These are phyloP conservation scores for Raja brachyura DNA, from an alignment of 2,113 vertebrate genomes.

Conservation along the genomic window DNA sequence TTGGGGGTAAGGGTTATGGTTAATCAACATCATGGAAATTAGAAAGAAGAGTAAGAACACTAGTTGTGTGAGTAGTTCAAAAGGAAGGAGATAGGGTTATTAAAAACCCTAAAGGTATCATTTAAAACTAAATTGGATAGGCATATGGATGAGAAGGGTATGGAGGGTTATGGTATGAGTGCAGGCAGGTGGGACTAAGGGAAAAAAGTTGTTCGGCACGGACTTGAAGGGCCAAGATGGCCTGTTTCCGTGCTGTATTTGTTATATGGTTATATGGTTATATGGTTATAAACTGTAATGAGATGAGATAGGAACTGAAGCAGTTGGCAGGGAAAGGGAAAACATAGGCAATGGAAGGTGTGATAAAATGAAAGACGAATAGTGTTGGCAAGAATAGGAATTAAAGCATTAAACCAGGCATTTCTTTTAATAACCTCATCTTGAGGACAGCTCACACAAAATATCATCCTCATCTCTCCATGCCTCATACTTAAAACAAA, in stretches of 20 bases:
- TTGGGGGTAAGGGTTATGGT: neutral
- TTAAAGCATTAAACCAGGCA: neutral
- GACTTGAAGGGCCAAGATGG: too few relatives aligned
- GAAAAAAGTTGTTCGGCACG: too few relatives aligned
- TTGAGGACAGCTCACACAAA: neutral
- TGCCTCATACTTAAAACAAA: neutral
- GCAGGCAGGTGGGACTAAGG: too few relatives aligned
- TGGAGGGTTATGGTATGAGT: too few relatives aligned
- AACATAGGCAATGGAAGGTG: neutral
- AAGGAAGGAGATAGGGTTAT: neutral
- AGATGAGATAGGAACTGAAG: neutral
- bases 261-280: too few relatives aligned
- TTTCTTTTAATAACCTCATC: neutral
- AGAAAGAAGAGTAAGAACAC: too few relatives aligned
- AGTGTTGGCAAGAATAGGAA: neutral
- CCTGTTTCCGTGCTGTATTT: too few relatives aligned
- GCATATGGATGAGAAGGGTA: too few relatives aligned
- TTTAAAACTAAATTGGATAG: too few relatives aligned
- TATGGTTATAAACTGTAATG: too few relatives aligned
- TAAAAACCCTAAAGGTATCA: too few relatives aligned
- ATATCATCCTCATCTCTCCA: neutral
- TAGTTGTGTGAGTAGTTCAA: neutral
- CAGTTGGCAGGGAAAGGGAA: neutral
- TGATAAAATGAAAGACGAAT: neutral
- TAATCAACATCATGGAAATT: neutral